Evolutionary conservation across 2,888 invertebrate genomes (phyloP).

Genomic region (Xestoiulus laeticollis): DNA sequence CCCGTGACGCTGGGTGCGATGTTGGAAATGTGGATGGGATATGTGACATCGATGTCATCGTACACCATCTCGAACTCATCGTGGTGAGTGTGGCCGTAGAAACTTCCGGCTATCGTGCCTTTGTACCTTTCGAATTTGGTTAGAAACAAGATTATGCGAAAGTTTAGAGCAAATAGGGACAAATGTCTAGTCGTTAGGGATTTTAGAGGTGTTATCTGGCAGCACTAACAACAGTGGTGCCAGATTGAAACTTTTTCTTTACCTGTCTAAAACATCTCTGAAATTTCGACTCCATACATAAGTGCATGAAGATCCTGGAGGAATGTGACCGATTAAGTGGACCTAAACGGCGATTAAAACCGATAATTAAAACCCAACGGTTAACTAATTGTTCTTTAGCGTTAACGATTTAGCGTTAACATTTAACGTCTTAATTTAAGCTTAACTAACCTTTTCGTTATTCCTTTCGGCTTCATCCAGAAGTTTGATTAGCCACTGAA

Average conservation of each 20-base stretch:
- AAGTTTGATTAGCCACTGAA: constrained; percentile 82
- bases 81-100: constrained; percentile 76
- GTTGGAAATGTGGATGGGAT: constrained; percentile 68
- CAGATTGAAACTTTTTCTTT: neutral
- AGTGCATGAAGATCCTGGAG: constrained; percentile 41
- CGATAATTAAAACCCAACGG: neutral
- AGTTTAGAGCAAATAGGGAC: no score
- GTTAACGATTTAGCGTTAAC: no score
- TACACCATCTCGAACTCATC: constrained; percentile 80
- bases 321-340: constrained; percentile 52
- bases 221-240: neutral
- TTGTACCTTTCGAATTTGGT: constrained; percentile 61
- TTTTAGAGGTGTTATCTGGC: neutral
- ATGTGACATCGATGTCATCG: constrained; percentile 61
- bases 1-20: constrained; percentile 95
- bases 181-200: neutral
- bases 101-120: constrained; percentile 63
- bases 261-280: constrained; percentile 48
- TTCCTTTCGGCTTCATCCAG: constrained; percentile 77
- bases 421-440: no score
- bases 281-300: constrained; percentile 51
- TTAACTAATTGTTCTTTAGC: no score
- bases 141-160: no score
- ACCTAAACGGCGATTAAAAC: constrained; percentile 19
- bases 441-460: constrained; percentile 72